A percentile compares a stretch with the other conserved stretches of the same genome.
phyloP scores from a whole-genome alignment of 2,797 vertebrate species.

The Strix occidentalis region DNA sequence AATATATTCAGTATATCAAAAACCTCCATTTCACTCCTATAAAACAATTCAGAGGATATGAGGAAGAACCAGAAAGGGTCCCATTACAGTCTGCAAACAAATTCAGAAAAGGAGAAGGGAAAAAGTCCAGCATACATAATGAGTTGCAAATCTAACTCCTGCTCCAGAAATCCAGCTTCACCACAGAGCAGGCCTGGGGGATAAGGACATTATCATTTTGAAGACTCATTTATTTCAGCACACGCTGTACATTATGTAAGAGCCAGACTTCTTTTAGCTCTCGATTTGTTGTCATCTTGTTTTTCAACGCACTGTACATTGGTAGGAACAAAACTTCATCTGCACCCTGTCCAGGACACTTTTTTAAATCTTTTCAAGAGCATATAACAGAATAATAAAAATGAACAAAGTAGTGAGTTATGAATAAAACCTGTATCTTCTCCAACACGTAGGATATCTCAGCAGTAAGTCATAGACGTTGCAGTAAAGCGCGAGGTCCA shows the following conservation, averaged over 20 bases:
- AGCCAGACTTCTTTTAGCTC: not conserved
- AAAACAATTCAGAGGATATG: conserved; percentile 39
- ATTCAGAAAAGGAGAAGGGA: conserved; percentile 16
- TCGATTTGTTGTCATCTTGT: not conserved
- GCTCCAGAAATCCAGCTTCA: conserved; percentile 20
- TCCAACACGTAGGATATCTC: not conserved
- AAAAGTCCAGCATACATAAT: conserved; percentile 16
- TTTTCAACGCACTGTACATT: not conserved
- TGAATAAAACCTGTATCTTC: not conserved
- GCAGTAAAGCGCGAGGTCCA: not conserved
- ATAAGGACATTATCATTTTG: conserved; percentile 37
- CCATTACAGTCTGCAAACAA: conserved; percentile 47
- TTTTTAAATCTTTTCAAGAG: not conserved
- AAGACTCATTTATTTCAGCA: conserved; percentile 44
- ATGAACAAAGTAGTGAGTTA: not conserved
- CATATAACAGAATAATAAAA: not conserved
- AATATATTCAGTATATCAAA: conserved; percentile 62
- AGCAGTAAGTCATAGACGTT: not conserved
- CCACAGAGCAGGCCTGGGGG: not conserved
- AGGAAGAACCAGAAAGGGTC: conserved; percentile 33
- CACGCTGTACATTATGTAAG: not conserved
- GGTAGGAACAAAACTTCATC: not conserved
- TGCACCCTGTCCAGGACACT: not conserved
- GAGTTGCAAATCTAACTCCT: conserved; percentile 18
- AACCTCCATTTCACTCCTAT: conserved; percentile 41